Base-by-base conservation (phyloP, 1,140 invertebrate genomes). In the Saxidomus purpurata region DNA sequence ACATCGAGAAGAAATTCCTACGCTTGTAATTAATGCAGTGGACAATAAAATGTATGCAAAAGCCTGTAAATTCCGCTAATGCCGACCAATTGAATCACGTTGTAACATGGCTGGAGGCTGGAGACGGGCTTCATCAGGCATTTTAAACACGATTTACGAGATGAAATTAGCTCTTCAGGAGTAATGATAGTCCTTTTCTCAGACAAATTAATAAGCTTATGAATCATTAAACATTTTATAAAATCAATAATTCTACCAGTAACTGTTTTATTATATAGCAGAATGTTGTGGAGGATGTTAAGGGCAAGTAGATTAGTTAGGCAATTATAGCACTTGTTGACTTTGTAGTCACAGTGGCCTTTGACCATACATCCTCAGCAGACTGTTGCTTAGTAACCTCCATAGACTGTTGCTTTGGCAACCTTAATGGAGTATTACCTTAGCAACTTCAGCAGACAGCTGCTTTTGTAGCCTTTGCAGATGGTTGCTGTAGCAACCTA, bases 151-250 rank as follows among this genome's bases (percentile, higher is more conserved):
- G 67, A 71, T 71, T 71, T 71, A 38, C 3, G 67, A 71, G 67
- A 71, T 71, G 67, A 71, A 71, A 71, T 71, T 71, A 71, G 67
- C 22, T 71, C 67, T 71, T 38, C 25, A 71, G 34, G 19, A 71
- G 34, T 71, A 71, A 71, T 71, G 67, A 71, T 71, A 71, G 67
- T 71, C 28, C 34, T 38, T 71, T 71, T 71, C 34, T 36, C 67
- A 71, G 67, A 71, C 34, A 38, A 19, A 71, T 71, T 71, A 71
- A 71, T 71, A 71, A 71, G 67, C 67, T 71, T 71, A 71, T 71
- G 67, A 71, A 71, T 71, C 67, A 71, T 71, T 71, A 71, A 71
- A 71, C 67, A 71, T 71, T 71, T 71, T 71, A 71, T 71, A 71
- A 71, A 19, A 71, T 71, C 67, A 71, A 71, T 71, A 71, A 22